A percentile compares a stretch with the other conserved stretches of the same genome.
These are phyloP conservation scores for Leptopilina boulardi DNA, from an alignment of 1,140 invertebrate species.

Conservation along the genomic window DNA sequence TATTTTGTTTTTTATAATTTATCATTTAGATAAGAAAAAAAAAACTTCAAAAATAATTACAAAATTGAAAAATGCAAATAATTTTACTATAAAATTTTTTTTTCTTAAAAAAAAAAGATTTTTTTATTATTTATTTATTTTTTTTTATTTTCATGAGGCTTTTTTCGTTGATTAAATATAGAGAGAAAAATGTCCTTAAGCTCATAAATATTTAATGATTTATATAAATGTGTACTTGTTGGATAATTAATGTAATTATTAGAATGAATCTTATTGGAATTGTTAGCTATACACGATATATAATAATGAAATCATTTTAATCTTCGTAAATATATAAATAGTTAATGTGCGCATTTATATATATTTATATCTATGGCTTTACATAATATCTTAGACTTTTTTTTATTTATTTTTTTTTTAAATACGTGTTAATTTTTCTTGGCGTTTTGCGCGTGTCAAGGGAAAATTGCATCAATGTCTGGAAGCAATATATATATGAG, in stretches of 20 bases:
- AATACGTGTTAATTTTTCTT: slow-evolving; percentile 8
- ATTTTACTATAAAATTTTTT: not conserved
- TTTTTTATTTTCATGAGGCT: not conserved
- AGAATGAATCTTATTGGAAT: not conserved
- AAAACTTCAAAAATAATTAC: not conserved
- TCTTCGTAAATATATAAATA: not conserved
- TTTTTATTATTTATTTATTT: no score
- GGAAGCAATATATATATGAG: slow-evolving; percentile 9
- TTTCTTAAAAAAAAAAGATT: no score
- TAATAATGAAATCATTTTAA: not conserved
- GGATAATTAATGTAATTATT: slow-evolving; percentile 4
- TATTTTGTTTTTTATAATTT: not conserved
- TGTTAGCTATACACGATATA: not conserved
- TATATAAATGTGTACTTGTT: not conserved
- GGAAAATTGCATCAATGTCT: slow-evolving; percentile 24
- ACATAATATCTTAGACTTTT: slow-evolving; percentile 12
- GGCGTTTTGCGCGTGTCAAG: slow-evolving; percentile 10
- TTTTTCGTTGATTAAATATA: not conserved
- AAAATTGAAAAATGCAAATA: not conserved
- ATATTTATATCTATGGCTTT: slow-evolving; percentile 6
- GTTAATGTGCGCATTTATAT: no score
- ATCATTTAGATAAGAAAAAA: no score
- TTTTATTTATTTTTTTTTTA: not conserved
- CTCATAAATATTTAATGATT: not conserved
- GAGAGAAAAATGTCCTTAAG: not conserved